Base-by-base conservation (phyloP, 2,113 vertebrate genomes). In the Terrapene triunguis region DNA sequence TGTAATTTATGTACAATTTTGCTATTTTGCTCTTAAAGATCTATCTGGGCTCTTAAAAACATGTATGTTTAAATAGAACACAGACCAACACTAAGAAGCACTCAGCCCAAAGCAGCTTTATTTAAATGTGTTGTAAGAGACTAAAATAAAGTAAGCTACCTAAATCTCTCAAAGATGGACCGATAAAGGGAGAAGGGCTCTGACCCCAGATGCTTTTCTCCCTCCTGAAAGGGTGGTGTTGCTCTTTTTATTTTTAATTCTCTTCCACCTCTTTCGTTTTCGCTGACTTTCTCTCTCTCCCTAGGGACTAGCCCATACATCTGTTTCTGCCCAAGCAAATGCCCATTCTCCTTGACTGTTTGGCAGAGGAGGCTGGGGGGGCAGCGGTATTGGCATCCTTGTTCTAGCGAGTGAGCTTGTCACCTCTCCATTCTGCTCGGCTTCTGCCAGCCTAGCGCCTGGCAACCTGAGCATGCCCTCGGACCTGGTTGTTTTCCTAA, bases 91-190 rank as follows among this genome's bases (percentile, higher is more conserved):
- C 90, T 98, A 98, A 98, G 96, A 98, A 97, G 98, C 95, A 96
- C 98, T 98, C 97, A 97, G 84, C 91, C n/a, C 91, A 97, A 98
- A 98, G 98, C 97, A 95, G 93, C 97, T 98, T 98, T 98, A 87
- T 89, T 35, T 95, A 98, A 98, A 96, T 95, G 90, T 97, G 92
- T 96, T 13, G 62, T 88, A 87, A 96, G 91, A 97, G 97, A 98
- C 97, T 96, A 97, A 96, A 98, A 95, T 93, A 95, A 98, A 98
- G 95, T 96, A 95, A 97, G 96, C 94, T 95, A 95, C 96, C 95
- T 82, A 97, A 97, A 96, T 97, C 96, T 97, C 93, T 83, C 92
- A 90, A 96, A 94, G 98, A 97, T 97, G 96, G 87, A 29, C 57
- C 78, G 82, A 93, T 74, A 81, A 96, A 97, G 82, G 92, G 83